Percentiles rank a stretch among this genome's conserved stretches.
Conservation (phyloP, 1,140 invertebrate species). For the Lordiphosa collinella region DNA sequence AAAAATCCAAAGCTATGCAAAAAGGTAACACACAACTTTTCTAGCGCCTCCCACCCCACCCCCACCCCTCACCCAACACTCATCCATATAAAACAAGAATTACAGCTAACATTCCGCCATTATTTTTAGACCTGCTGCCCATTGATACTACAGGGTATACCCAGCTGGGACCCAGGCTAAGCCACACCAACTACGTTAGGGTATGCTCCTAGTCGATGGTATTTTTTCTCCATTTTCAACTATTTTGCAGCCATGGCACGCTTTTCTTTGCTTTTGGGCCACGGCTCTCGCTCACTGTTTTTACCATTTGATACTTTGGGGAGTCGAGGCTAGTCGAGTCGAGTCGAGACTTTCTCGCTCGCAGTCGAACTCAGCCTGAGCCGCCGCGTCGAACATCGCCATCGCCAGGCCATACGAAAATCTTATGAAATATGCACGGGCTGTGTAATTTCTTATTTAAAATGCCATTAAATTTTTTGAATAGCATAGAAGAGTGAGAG, state of each 20-base stretch:
- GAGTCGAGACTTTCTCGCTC: slow-evolving; percentile 5
- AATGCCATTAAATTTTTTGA: slow-evolving; percentile 80
- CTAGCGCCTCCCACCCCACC: neutral
- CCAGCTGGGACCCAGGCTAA: neutral
- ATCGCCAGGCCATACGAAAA: slow-evolving; percentile 50
- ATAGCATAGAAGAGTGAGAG: slow-evolving; percentile 60
- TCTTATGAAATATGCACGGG: slow-evolving; percentile 79
- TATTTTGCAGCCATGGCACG: slow-evolving; percentile 68
- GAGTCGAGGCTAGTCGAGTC: slow-evolving; percentile 35
- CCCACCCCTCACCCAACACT: neutral
- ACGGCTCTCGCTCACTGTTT: slow-evolving; percentile 41
- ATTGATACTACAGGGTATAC: slow-evolving; percentile 11
- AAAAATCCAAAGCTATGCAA: slow-evolving; percentile 12
- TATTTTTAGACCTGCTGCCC: slow-evolving; percentile 25
- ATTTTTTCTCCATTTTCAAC: slow-evolving; percentile 17
- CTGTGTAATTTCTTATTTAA: slow-evolving; percentile 80
- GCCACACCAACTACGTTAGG: neutral
- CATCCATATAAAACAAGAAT: slow-evolving; percentile 59
- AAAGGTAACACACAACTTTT: slow-evolving; percentile 20
- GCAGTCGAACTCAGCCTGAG: slow-evolving; percentile 53
- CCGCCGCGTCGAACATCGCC: slow-evolving; percentile 56
- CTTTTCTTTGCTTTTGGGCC: slow-evolving; percentile 63
- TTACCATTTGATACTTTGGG: slow-evolving; percentile 73
- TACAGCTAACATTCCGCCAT: slow-evolving; percentile 72
- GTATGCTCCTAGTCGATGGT: neutral